Base-by-base conservation (phyloP, 2,113 vertebrate species). In the Ovis canadensis region DNA sequence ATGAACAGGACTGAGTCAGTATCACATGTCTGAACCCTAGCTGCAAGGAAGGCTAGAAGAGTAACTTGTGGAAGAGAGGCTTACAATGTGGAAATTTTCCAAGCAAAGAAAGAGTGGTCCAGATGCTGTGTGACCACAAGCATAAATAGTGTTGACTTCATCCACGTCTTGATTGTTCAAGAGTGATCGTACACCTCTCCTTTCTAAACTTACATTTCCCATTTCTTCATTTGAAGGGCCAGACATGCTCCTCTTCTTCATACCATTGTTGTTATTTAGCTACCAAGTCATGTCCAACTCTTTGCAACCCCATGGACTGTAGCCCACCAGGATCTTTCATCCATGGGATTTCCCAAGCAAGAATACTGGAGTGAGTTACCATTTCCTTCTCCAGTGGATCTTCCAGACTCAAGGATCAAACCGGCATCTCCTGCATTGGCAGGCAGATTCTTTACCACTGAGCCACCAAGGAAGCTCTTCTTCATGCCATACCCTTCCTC, bases 391-490 rank as follows among this genome's bases (percentile, higher is more conserved):
- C 19, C 19, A 40, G n/a, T 40, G n/a, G 67, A 71, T 40, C 67
- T 40, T 71, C 5, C n/a, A 71, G 67, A 71, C 9, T 71, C 67
- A 71, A 40, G 67, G n/a, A 71, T 1, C 36, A 19, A 71, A 71
- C 67, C n/a, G 0, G 0, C 0, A 4, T 71, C n/a, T 71, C 67
- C 67, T 40, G n/a, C n/a, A 71, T 23, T 12, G 67, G 67, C 67
- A 23, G n/a, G 19, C 67, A 71, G n/a, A 40, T 71, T 71, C 67
- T 71, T 40, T 71, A 40, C 19, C 67, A 71, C n/a, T 40, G 67
- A 71, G 17, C n/a, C 10, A 40, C 67, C 67, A 40, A 40, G n/a
- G n/a, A 71, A 71, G 67, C n/a, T 71, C 19, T 36, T 80, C 40
- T 94, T 87, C 23, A 60, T 6, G 29, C 13, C 6, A 19, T 71